A percentile compares a stretch with the other conserved stretches of the same genome.
phyloP scores from a whole-genome alignment of 2,888 invertebrate genomes.

The Koerneria pararmatus region DNA sequence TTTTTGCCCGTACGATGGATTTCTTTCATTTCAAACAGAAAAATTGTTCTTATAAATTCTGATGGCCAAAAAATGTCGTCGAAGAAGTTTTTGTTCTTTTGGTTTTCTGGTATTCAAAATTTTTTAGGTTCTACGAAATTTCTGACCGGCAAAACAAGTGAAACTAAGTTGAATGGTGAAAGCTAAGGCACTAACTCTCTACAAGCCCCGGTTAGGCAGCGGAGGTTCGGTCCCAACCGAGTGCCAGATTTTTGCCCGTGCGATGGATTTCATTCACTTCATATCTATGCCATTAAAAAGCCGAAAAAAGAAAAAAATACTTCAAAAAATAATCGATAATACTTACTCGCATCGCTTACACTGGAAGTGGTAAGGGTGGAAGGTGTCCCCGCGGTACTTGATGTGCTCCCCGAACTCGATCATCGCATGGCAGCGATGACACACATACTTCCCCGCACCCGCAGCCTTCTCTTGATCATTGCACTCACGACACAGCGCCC shows the following conservation, averaged over 20 bases:
- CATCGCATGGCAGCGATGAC: constrained; percentile 68
- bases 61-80: too few species aligned
- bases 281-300: too few species aligned
- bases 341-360: constrained; percentile 71
- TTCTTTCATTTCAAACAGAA: too few species aligned
- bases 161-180: background rate
- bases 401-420: constrained; percentile 65
- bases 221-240: too few species aligned
- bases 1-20: too few species aligned
- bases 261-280: too few species aligned
- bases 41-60: too few species aligned
- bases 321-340: constrained; percentile 18
- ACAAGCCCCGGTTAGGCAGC: too few species aligned
- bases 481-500: constrained; percentile 87
- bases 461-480: constrained; percentile 92
- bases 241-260: too few species aligned
- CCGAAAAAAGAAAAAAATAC: constrained; percentile 10
- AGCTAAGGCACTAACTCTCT: background rate
- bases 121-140: background rate
- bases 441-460: constrained; percentile 86
- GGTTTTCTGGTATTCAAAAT: too few species aligned
- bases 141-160: background rate
- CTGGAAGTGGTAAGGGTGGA: constrained; percentile 98
- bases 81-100: too few species aligned
- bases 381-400: constrained; percentile 78